Conservation (phyloP, 2,888 invertebrate genomes). For the Teleogryllus oceanicus region DNA sequence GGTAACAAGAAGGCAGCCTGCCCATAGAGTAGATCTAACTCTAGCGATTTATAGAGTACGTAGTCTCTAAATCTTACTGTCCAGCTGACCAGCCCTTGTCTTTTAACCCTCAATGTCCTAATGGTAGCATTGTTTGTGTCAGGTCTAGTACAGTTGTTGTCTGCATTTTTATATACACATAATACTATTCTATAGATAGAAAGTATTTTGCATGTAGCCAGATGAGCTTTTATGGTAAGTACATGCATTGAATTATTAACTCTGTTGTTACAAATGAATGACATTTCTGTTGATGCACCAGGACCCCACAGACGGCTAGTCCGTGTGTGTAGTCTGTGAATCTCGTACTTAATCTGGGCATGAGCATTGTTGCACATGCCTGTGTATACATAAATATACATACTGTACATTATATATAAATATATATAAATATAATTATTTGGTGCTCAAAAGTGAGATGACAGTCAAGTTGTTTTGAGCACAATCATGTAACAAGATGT, state of each 20-base stretch:
- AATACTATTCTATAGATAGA: constrained; percentile 20
- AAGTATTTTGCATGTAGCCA: constrained; percentile 19
- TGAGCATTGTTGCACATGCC: neutral
- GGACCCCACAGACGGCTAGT: constrained; percentile 18
- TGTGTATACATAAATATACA: constrained; percentile 21
- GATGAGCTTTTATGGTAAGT: neutral
- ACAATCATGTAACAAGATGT: constrained; percentile 18
- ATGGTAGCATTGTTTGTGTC: constrained; percentile 27
- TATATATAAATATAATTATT: constrained; percentile 25
- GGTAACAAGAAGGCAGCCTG: constrained; percentile 5
- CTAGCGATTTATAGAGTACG: constrained; percentile 25
- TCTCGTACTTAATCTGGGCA: constrained; percentile 26
- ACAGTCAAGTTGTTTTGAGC: constrained; percentile 18
- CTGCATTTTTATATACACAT: constrained; percentile 32
- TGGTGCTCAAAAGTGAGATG: constrained; percentile 19
- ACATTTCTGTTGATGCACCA: constrained; percentile 38
- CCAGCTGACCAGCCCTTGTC: constrained; percentile 24
- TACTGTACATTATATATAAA: constrained; percentile 28
- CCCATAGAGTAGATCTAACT: constrained; percentile 24
- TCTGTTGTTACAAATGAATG: constrained; percentile 28
- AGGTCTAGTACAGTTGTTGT: constrained; percentile 32
- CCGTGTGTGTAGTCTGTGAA: constrained; percentile 21
- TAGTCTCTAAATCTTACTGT: constrained; percentile 22
- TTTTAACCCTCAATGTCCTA: constrained; percentile 29
- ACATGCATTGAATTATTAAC: constrained; percentile 21